Percentiles rank a stretch among this genome's conserved stretches.
These are phyloP conservation scores for Arctia plantaginis DNA, from an alignment of 2,888 invertebrate genomes.

Conservation along the genomic window DNA sequence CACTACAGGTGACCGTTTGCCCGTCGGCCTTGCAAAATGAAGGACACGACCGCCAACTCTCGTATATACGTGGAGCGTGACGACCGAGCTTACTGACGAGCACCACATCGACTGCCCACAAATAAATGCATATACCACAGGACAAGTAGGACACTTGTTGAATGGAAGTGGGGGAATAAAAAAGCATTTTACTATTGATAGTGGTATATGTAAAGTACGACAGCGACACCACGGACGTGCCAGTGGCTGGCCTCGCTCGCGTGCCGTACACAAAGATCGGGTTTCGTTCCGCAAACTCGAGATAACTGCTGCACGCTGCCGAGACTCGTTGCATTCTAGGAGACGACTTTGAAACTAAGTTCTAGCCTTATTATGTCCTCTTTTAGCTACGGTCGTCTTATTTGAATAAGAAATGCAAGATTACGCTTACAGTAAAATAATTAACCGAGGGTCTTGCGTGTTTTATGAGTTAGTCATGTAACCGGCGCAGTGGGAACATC, in stretches of 20 bases:
- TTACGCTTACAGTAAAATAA: slow-evolving; percentile 68
- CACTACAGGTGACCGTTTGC: slow-evolving; percentile 71
- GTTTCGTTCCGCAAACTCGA: slow-evolving; percentile 85
- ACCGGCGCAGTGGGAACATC: slow-evolving; percentile 59
- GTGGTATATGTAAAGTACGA: slow-evolving; percentile 40
- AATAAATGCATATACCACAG: slow-evolving; percentile 25
- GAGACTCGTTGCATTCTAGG: slow-evolving; percentile 69
- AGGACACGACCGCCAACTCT: slow-evolving; percentile 58
- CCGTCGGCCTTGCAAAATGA: slow-evolving; percentile 66
- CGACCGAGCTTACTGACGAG: slow-evolving; percentile 38
- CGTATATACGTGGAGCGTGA: slow-evolving; percentile 57
- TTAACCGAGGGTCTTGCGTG: slow-evolving; percentile 68
- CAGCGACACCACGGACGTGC: slow-evolving; percentile 47
- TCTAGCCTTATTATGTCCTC: slow-evolving; percentile 73
- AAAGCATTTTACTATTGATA: slow-evolving; percentile 42
- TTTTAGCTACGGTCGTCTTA: slow-evolving; percentile 68
- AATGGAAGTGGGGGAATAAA: slow-evolving; percentile 55
- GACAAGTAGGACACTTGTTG: neutral
- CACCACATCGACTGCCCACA: slow-evolving; percentile 30
- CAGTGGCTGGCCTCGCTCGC: slow-evolving; percentile 74
- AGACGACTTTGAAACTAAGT: slow-evolving; percentile 72
- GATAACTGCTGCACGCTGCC: slow-evolving; percentile 73
- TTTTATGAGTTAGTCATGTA: slow-evolving; percentile 70
- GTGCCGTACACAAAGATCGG: slow-evolving; percentile 76
- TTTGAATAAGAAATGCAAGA: slow-evolving; percentile 79